Evolutionary conservation across 2,888 invertebrate genomes (phyloP).

Genomic region (Drosophila atroscutellata): DNA sequence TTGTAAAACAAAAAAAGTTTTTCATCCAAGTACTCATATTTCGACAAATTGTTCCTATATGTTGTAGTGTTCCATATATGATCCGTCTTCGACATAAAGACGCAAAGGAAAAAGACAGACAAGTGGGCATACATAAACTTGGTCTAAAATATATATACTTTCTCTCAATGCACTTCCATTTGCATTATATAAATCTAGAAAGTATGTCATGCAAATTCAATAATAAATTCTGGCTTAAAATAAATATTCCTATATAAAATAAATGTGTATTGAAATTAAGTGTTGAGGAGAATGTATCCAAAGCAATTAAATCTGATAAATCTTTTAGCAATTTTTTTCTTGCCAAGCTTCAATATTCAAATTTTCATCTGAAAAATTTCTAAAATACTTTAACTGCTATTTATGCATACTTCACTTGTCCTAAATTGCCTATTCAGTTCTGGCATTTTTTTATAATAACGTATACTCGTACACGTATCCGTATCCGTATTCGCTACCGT

Average conservation of each 20-base stretch:
- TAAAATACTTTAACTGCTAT: constrained; percentile 27
- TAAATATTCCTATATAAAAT: not conserved
- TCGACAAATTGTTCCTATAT: not conserved
- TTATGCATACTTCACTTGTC: constrained; percentile 38
- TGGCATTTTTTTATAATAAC: constrained; percentile 29
- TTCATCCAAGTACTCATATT: not conserved
- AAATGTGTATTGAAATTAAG: not conserved
- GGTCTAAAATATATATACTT: not conserved
- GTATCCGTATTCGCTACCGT: constrained; percentile 16
- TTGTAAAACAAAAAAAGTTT: not conserved
- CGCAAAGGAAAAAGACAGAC: not conserved
- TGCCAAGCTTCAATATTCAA: constrained; percentile 39
- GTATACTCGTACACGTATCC: not conserved
- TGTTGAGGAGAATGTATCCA: not conserved
- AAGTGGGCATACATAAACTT: not conserved
- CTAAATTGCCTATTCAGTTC: constrained; percentile 38
- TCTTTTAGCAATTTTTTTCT: not conserved
- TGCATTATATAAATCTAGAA: not conserved
- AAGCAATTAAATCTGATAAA: not conserved
- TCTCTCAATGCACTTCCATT: not conserved
- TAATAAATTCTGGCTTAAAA: not conserved
- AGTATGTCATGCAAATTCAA: not conserved
- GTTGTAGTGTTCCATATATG: not conserved
- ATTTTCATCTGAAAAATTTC: constrained; percentile 28
- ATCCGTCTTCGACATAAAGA: not conserved